Evolutionary conservation across 1,140 invertebrate species (phyloP), one percentile per base, ranked within the genome.

Genomic region (Heliconius hewitsoni): DNA sequence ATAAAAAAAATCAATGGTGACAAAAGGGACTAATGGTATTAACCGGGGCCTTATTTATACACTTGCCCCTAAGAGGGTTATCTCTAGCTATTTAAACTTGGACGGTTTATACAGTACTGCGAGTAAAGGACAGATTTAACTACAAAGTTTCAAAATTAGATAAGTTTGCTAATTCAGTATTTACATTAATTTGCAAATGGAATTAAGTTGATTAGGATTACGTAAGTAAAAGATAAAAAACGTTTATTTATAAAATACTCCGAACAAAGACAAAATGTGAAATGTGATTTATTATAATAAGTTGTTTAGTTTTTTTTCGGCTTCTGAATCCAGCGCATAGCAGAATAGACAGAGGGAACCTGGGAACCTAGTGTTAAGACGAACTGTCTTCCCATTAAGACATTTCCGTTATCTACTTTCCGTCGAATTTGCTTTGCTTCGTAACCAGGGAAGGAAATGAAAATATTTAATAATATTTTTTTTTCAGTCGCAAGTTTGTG

Each of bases 41-140:
- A 78, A 78, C 76, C 18, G 52, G 19, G 46, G 39, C 50, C 34
- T 73, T 78, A 73, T 78, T 78, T 78, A 60, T 30, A 27, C 30
- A 46, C 76, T 30, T 60, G 52, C 37, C 50, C 34, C 27, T 39
- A 46, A 77, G 42, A 78, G 50, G 50, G 30, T 78, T 78, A 73
- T 78, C 76, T 78, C 50, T 34, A 66, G 66, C 76, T 73, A 73
- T 78, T 73, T 78, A 78, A 78, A 78, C 76, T 78, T 78, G 42
- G 55, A 78, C 37, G 71, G 71, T 39, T 34, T 39, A 19, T 57
- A 30, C 27, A 57, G 57, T 27, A 66, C 52, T 71, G 52, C 72
- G 23, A 77, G 16, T 72, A 55, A 73, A 60, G 71, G 71, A 78
- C 71, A 72, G 71, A 73, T 73, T 78, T 71, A 71, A 73, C 19